Conservation (phyloP, 23 tunicate species). For the Trididemnum nubilum region DNA sequence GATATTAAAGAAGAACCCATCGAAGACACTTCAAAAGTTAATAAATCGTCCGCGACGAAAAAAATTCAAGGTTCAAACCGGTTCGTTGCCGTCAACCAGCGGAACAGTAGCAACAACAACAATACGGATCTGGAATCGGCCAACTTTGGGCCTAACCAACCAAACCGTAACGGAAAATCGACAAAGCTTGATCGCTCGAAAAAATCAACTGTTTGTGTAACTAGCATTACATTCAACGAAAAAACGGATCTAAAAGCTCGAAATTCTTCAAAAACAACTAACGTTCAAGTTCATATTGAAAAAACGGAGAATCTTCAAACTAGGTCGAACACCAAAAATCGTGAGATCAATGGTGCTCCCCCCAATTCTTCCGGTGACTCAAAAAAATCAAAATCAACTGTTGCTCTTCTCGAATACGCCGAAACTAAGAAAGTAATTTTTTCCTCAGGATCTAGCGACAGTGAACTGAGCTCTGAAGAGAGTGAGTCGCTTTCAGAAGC, state of each 20-base stretch:
- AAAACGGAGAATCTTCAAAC: background rate
- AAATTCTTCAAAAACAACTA: too few relatives aligned
- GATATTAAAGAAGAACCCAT: conserved; percentile 57
- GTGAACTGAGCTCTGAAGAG: conserved; percentile 15
- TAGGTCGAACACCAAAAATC: background rate
- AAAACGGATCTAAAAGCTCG: too few relatives aligned
- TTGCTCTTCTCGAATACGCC: background rate
- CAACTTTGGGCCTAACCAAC: background rate
- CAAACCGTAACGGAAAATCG: background rate
- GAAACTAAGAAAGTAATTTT: background rate
- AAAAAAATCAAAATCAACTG: too few relatives aligned
- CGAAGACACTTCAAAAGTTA: conserved; percentile 24
- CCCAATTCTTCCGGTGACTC: background rate
- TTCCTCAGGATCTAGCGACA: background rate
- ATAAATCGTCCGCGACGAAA: background rate
- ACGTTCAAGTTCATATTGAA: background rate
- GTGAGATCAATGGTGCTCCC: background rate
- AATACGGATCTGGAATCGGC: background rate
- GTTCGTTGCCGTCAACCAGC: background rate
- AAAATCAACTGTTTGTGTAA: background rate
- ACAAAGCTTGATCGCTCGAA: too few relatives aligned
- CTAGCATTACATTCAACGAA: background rate
- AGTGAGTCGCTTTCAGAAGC: conserved; percentile 10
- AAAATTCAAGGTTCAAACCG: background rate
- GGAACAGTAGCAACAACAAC: background rate